These are phyloP conservation scores for Campopleginae sp. DNA, from an alignment of 2,888 invertebrate species.

Conservation along the genomic window DNA sequence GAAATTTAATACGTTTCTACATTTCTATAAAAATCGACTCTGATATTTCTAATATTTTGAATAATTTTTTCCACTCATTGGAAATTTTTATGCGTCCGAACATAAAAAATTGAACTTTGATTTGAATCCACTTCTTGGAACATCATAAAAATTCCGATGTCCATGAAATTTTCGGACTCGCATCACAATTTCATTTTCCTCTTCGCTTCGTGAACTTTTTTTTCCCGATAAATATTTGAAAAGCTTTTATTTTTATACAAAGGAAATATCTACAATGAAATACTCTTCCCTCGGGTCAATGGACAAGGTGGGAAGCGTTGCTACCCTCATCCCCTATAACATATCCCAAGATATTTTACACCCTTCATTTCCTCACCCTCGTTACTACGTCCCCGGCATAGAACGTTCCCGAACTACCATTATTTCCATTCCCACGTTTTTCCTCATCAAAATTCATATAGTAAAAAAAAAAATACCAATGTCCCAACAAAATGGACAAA, in stretches of 20 bases:
- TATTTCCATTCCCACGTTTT: constrained; percentile 19
- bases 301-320: not conserved
- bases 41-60: not conserved
- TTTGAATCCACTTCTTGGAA: not conserved
- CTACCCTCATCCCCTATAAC: not conserved
- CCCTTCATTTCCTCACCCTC: constrained; percentile 7
- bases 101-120: not conserved
- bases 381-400: not conserved
- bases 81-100: not conserved
- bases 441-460: not conserved
- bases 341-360: constrained; percentile 1
- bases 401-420: not conserved
- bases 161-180: not conserved
- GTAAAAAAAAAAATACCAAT: not conserved
- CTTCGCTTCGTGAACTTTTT: not conserved
- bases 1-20: too few relatives aligned
- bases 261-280: not conserved
- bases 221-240: not conserved
- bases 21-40: too few relatives aligned
- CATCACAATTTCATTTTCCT: not conserved
- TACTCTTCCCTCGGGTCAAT: not conserved
- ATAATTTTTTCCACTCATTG: not conserved
- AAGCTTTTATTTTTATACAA: not conserved
- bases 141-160: not conserved
- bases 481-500: not conserved